Evolutionary conservation across 2,113 vertebrate genomes (phyloP), one percentile per base, ranked within the genome.

Genomic region (Uria aalge): DNA sequence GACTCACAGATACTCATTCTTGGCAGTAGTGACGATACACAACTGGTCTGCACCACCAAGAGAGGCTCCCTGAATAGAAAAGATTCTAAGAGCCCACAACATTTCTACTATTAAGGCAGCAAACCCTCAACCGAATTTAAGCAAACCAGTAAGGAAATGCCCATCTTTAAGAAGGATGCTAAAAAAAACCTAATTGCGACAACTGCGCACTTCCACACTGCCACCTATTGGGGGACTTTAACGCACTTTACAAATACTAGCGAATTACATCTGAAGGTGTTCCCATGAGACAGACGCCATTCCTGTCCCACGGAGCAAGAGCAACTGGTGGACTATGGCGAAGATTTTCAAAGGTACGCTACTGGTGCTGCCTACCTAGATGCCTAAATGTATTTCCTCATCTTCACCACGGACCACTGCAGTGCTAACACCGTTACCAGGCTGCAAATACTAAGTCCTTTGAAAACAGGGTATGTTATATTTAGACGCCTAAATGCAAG

Each of bases 191-290:
- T 32, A 66, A 82, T 8, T 64, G 77, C 6, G 14, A 59, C 69
- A 62, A 83, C 62, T 32, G 75, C 12, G 14, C 81, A 95, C 59
- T 95, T 97, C 94, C 87, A 92, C 59, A 79, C 84, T 93, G 96
- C 89, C 96, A 97, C 85, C 94, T 97, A 80, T 93, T 43, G 96
- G 89, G 56, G 74, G 55, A 82, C 68, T 73, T 45, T 45, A 64
- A 64, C 68, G 73, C 56, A 30, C 55, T 88, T 66, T 14, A 26
- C 41, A 68, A 82, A 48, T 63, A 43, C 9, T 14, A 40, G 29
- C 1, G 2, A 92, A 56, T 72, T 52, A 2, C 22, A 29, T 7
- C 26, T 2, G 69, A 78, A 72, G 21, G 53, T n/a, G 47, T 30
- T 84, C 29, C 40, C 56, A 9, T 3, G 48, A 89, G 64, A 34